Evolutionary conservation across 1,140 invertebrate genomes (phyloP).

Genomic region (Ruditapes philippinarum): DNA sequence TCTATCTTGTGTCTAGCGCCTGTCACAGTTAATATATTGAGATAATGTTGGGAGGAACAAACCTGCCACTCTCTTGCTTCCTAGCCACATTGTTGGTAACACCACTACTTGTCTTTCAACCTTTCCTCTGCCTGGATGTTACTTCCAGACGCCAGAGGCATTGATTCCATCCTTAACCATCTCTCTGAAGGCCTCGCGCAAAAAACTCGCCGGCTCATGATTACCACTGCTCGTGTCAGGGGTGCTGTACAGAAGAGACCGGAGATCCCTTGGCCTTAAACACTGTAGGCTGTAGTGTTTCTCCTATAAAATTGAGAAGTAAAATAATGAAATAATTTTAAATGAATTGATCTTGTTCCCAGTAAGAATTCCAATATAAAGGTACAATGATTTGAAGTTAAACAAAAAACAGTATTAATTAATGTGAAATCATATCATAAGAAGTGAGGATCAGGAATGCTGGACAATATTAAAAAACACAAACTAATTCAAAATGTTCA

Average conservation of each 20-base stretch:
- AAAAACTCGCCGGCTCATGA: conserved; percentile 61
- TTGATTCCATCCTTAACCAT: conserved; percentile 88
- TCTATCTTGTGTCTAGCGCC: no score
- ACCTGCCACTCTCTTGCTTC: conserved; percentile 93
- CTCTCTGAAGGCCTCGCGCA: conserved; percentile 84
- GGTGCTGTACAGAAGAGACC: conserved; percentile 78
- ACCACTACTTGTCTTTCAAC: conserved; percentile 92
- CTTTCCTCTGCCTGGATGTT: conserved; percentile 83
- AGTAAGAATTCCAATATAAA: no score
- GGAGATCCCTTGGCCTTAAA: conserved; percentile 83
- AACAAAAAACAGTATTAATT: no score
- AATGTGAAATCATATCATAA: no score
- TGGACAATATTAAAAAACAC: no score
- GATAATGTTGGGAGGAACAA: no score
- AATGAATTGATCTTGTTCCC: no score
- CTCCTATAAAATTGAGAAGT: conserved; percentile 8
- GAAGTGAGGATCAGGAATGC: no score
- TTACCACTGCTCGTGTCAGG: conserved; percentile 73
- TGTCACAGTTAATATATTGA: no score
- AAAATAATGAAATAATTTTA: no score
- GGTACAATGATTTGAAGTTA: no score
- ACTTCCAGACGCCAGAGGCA: conserved; percentile 84
- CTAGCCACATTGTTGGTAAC: conserved; percentile 99
- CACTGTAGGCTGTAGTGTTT: conserved; percentile 72
- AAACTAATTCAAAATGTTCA: no score